Evolutionary conservation across 37 sponge, comb jelly and placozoan genomes (phyloP), one percentile per base, ranked within the genome.

Genomic region (Hexactinellida sp.): DNA sequence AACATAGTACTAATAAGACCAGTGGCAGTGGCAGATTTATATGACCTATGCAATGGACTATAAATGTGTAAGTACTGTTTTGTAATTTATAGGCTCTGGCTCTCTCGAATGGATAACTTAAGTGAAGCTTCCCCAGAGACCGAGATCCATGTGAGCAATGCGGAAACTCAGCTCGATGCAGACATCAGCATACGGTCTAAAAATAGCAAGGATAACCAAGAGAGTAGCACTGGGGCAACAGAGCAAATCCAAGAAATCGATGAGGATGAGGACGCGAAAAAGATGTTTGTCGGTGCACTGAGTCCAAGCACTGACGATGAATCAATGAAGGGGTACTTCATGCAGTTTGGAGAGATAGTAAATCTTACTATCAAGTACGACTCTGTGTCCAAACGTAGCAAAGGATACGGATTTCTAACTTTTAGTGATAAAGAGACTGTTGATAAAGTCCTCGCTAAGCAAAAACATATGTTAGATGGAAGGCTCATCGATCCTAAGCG

Each of bases 351-450:
- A 9, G 54, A 55, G 0, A 84, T 94, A 21, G 55, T 36, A 7
- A 88, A 90, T 0, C 86, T 89, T 5, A 87, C 55, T 19, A 37
- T 94, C 35, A 94, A 91, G 47, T 38, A 38, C 10, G 94, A 94
- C 37, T 84, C 38, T 36, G 83, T 41, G 1, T 89, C 90, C 0
- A n/a, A 85, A 24, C 76, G 84, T 39, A 88, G 32, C 82, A 92
- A 90, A 55, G 90, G 94, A 0, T 94, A 90, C 88, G 92, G 87
- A 1, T 94, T 94, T 84, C 55, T 94, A 16, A 21, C 87, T 37
- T 91, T 90, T 88, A 23, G 82, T 7, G 87, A 91, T 24, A 36
- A 36, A 30, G 90, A 88, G 24, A 55, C 85, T 0, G 88, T 89
- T 39, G 84, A 89, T 10, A 86, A 86, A 51, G 89, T 90, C 0